Conservation (phyloP, 2,797 vertebrate genomes). For the Crotalus adamanteus region DNA sequence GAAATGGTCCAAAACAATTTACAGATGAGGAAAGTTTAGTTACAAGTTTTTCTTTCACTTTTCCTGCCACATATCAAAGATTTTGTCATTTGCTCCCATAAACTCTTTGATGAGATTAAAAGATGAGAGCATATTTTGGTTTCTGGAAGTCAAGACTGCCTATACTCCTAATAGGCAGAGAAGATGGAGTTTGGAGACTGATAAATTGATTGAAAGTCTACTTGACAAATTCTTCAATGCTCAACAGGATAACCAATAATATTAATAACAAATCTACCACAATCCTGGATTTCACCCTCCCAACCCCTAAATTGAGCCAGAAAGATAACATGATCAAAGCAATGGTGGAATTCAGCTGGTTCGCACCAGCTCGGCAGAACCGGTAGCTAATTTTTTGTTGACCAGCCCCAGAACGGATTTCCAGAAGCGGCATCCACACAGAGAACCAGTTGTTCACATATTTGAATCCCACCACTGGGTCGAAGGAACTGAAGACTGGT, state of each 20-base stretch:
- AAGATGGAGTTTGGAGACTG: not conserved
- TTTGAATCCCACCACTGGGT: too few relatives aligned
- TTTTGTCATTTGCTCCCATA: not conserved
- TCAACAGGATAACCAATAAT: not conserved
- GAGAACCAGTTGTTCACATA: too few relatives aligned
- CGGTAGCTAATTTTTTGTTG: too few relatives aligned
- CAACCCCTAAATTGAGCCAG: too few relatives aligned
- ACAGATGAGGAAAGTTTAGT: not conserved
- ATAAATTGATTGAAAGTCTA: not conserved
- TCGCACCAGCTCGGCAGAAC: too few relatives aligned
- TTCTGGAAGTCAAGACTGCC: not conserved
- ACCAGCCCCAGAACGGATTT: too few relatives aligned
- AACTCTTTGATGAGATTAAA: not conserved
- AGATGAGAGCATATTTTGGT: not conserved
- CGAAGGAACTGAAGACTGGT: too few relatives aligned
- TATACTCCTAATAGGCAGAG: not conserved
- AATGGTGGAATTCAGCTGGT: too few relatives aligned
- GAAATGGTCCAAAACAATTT: not conserved
- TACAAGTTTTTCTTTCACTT: not conserved
- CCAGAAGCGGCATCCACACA: too few relatives aligned
- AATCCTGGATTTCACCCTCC: too few relatives aligned
- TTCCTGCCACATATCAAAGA: not conserved
- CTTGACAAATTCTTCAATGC: not conserved
- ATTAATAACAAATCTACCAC: too few relatives aligned
- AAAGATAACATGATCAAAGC: too few relatives aligned